Conservation (phyloP, 2,888 invertebrate genomes). For the Mesorhabditis sp. region DNA sequence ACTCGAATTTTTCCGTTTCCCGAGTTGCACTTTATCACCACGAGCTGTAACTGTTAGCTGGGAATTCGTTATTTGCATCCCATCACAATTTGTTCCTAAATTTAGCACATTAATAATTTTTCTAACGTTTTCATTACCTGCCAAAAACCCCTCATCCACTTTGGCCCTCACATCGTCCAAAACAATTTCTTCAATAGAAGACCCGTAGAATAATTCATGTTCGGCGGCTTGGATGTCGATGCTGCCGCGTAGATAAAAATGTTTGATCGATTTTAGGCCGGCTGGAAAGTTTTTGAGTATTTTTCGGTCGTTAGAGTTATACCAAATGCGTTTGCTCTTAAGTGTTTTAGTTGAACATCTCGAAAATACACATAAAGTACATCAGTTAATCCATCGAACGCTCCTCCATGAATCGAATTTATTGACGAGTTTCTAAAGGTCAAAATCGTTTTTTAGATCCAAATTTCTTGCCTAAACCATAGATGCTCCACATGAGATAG, state of each 20-base stretch:
- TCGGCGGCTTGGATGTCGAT: background rate
- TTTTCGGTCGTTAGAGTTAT: background rate
- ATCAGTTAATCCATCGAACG: background rate
- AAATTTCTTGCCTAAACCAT: background rate
- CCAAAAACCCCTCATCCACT: background rate
- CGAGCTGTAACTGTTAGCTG: background rate
- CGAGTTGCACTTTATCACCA: background rate
- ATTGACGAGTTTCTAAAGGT: background rate
- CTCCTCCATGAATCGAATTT: background rate
- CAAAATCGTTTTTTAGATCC: background rate
- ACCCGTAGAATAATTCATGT: constrained; percentile 1
- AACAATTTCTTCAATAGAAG: constrained; percentile 1
- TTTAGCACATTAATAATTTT: background rate
- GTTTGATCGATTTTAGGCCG: background rate
- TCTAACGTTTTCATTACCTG: background rate
- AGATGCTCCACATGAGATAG: background rate
- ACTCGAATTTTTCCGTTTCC: background rate
- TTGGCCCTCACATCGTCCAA: background rate
- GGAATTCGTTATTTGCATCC: background rate
- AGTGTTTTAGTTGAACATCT: background rate
- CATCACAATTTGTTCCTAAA: background rate
- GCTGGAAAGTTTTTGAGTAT: background rate
- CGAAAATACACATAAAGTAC: background rate
- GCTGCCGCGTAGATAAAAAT: background rate
- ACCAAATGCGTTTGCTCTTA: background rate